These are phyloP conservation scores for Spongilla lacustris DNA, from an alignment of 37 sponge, comb jelly and placozoan species.

Conservation along the genomic window DNA sequence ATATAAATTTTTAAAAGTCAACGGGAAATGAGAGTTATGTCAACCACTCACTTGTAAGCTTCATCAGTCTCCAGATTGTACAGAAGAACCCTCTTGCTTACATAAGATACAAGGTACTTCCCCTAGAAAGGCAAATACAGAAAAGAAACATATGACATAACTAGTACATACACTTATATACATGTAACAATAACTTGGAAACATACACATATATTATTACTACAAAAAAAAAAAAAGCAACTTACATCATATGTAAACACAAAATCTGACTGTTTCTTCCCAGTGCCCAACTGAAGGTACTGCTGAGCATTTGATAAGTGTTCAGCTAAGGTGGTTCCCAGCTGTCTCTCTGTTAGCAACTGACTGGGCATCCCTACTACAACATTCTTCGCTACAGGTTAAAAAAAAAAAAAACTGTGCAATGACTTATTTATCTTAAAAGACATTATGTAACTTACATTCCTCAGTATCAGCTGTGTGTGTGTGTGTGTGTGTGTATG, in stretches of 20 bases:
- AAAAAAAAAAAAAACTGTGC: not conserved
- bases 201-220: not conserved
- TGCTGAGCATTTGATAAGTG: slow-evolving; percentile 30
- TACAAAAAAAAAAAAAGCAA: not conserved
- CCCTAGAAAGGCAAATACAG: slow-evolving; percentile 36
- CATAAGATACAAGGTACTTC: slow-evolving; percentile 37
- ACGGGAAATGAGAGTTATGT: not conserved
- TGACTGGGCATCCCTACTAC: slow-evolving; percentile 33
- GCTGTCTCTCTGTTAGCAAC: slow-evolving; percentile 32
- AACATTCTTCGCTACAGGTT: slow-evolving; percentile 3
- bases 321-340: slow-evolving; percentile 10
- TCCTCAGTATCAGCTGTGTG: not conserved
- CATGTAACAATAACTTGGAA: not conserved
- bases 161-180: not conserved
- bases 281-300: slow-evolving; percentile 4
- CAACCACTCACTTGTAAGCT: slow-evolving; percentile 28
- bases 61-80: slow-evolving; percentile 58
- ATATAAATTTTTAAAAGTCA: not conserved
- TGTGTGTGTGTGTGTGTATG: no score
- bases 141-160: not conserved
- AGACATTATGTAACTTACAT: not conserved
- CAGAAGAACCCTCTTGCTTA: slow-evolving; percentile 41
- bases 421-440: not conserved
- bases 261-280: not conserved
- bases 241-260: slow-evolving; percentile 40